Evolutionary conservation across 2,113 vertebrate genomes (phyloP).

Genomic region (Rattus norvegicus): DNA sequence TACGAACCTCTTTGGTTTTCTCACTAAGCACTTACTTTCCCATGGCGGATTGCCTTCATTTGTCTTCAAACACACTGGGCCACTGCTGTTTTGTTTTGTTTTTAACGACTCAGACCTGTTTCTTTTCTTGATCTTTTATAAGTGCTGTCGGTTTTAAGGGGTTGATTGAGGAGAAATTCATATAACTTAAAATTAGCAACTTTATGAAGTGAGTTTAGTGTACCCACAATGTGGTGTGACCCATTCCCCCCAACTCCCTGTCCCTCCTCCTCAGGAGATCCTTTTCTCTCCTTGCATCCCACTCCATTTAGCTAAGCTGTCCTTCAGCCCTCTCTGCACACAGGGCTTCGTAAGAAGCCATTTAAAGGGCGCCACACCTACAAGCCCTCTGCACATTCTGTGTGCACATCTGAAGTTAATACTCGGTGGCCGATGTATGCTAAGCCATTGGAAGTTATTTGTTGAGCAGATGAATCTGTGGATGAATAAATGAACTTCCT

Average conservation of each 20-base stretch:
- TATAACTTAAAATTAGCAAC: constrained; percentile 19
- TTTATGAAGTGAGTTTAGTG: background rate
- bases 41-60: background rate
- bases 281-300: background rate
- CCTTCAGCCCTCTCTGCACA: background rate
- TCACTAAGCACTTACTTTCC: background rate
- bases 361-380: background rate
- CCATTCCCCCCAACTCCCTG: background rate
- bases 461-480: background rate
- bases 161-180: constrained; percentile 7
- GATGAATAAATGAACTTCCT: background rate
- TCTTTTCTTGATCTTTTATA: background rate
- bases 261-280: background rate
- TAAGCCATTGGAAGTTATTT: background rate
- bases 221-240: background rate
- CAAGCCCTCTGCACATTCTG: background rate
- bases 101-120: background rate
- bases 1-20: background rate
- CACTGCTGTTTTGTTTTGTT: background rate
- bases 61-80: background rate
- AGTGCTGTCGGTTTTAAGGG: background rate
- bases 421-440: background rate
- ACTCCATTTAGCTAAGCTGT: background rate
- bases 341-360: background rate
- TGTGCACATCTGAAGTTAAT: background rate